Evolutionary conservation across 2,888 invertebrate genomes (phyloP), one percentile per base, ranked within the genome.

Genomic region (Caenorhabditis zanzibari): DNA sequence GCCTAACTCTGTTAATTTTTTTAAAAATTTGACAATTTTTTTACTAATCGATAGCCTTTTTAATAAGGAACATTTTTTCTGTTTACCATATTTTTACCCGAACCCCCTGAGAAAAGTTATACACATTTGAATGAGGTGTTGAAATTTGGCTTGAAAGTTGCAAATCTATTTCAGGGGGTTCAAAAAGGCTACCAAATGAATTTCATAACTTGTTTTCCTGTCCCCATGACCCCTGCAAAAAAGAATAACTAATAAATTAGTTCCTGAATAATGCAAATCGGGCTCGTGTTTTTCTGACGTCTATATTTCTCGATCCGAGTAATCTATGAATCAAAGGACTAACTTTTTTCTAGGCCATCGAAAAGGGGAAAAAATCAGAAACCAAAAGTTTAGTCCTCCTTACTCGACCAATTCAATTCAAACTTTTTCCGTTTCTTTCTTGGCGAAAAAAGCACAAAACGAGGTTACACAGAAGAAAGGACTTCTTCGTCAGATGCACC

Each of bases 221-320:
- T 38, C 38, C 59, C 16, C 44, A 28, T 63, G 2, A n/a, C 49
- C 2, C 14, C 2, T 12, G 26, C 44, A 16, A 28, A 63, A 41
- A 41, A 22, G 44, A 63, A 63, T 63, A 28, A 47, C 63, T 63
- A 63, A 63, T 44, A 44, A 26, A 16, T 19, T 38, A 10, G 10
- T 44, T 63, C n/a, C n/a, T 63, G 63, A 63, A 63, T 63, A 44
- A 63, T 63, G 63, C 63, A 63, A 44, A 63, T n/a, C 24, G 1
- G 47, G 28, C 59, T 44, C 44, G 54, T 54, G 54, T 26, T 41
- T 41, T 63, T 38, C 12, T 47, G 63, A 44, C 26, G 63, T 47
- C 5, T 19, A n/a, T 47, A 1, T 5, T 14, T 5, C 4, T 19
- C 47, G 47, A 19, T 47, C 47, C 19, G 47, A n/a, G 4, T 26